Evolutionary conservation across 2,797 vertebrate species (phyloP), one percentile per base, ranked within the genome.

Genomic region (Micrastur ruficollis): DNA sequence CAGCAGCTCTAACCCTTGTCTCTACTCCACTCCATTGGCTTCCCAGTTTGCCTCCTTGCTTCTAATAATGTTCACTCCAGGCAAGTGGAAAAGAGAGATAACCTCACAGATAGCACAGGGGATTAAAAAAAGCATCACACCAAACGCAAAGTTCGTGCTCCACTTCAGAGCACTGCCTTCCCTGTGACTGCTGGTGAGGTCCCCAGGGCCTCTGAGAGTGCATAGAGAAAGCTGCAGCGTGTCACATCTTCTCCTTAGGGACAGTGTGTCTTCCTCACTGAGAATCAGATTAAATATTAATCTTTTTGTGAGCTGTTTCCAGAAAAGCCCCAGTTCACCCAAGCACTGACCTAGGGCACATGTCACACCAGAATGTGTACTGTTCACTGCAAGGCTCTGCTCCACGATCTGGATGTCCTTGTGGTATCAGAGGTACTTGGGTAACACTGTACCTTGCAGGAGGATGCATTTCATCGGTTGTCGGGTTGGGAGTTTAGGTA

Each of bases 161-260:
- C 11, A 27, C 31, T 66, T 86, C 22, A 76, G 47, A 70, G 27
- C 2, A 1, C 15, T 47, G 32, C 52, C 34, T 80, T 76, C 44
- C 12, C 17, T 9, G 6, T 61, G 59, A 15, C 38, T 73, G 25
- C 52, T 65, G 49, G 6, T 86, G 49, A 71, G 34, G 61, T 80
- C 31, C 13, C 25, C 1, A 1, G 13, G n/a, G 22, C 40, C n/a
- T 52, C 59, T 34, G 23, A 29, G 38, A 47, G 49, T 12, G 26
- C 49, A 76, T 0, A 44, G 46, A 55, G 22, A 58, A 11, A 0
- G 0, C 71, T 55, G 26, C 49, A 80, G 32, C 3, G 3, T 56
- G 63, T 70, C 58, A 47, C 8, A 7, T 53, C 19, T 56, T 86
- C 31, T 70, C 59, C 26, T 55, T 26, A n/a, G 34, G 23, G 31